Conservation (phyloP, 2,888 invertebrate species). For the Drosophila affinis region DNA sequence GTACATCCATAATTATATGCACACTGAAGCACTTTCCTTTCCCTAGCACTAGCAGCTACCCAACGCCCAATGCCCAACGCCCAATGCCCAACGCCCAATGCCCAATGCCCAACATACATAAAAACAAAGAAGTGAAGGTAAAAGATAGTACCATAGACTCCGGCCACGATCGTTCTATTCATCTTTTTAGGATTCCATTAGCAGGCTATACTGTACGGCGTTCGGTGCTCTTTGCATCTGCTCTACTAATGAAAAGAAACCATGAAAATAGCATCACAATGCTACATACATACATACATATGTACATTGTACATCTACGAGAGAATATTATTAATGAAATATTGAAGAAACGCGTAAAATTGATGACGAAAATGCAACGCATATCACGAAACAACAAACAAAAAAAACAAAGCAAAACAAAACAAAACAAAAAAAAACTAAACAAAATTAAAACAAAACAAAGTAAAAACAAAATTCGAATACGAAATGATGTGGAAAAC, state of each 20-base stretch:
- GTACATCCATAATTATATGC: conserved; percentile 9
- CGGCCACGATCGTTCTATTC: background rate
- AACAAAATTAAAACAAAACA: conserved; percentile 25
- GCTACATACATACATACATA: background rate
- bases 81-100: background rate
- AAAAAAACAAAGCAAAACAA: conserved; percentile 40
- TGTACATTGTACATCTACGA: conserved; percentile 12
- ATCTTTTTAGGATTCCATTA: background rate
- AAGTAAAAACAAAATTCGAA: conserved; percentile 43
- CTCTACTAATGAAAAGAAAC: conserved; percentile 3
- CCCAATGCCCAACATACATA: background rate
- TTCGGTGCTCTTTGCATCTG: conserved; percentile 21
- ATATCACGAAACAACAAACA: conserved; percentile 58
- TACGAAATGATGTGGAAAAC: conserved; percentile 45
- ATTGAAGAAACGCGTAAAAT: conserved; percentile 25
- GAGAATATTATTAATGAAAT: background rate
- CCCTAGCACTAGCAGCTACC: conserved; percentile 1
- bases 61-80: background rate
- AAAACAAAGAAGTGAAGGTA: background rate
- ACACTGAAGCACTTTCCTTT: conserved; percentile 27
- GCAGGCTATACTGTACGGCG: background rate
- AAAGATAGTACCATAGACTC: background rate
- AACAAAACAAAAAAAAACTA: conserved; percentile 32
- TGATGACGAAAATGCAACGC: conserved; percentile 66
- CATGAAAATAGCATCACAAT: background rate